Base-by-base conservation (phyloP, 2,888 invertebrate genomes). In the Athalia circularis region DNA sequence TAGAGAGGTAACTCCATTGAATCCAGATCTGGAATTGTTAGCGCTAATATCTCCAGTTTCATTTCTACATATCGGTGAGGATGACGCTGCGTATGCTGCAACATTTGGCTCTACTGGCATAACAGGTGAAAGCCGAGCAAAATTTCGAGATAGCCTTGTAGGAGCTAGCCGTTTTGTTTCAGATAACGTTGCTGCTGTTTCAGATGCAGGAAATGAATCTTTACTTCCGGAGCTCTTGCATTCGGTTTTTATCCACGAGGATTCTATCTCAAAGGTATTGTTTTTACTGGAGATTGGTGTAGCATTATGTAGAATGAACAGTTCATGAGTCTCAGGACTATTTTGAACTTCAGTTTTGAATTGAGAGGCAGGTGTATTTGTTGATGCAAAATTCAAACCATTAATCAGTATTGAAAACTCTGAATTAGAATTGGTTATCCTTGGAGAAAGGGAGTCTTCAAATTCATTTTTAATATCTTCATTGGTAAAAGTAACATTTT, bases 381-480 rank as follows among this genome's bases (percentile, higher is more conserved):
- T 83, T 43, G 86, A 83, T 62, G 67, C 48, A 13, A 87, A 83
- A 77, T 84, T 87, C n/a, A 88, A 82, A 68, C 87, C 82, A 75
- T 87, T 83, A 6, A 88, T 81, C 6, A 88, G 29, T 48, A 84
- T 77, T 4, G 88, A 89, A 76, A 88, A 87, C 9, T 88, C 83
- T 0, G 82, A 83, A 48, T 72, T 65, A 5, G 11, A 13, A 11
- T 79, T 75, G 9, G 29, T 15, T 72, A 8, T 59, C 6, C 79
- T 59, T 9, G 84, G 81, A 8, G 85, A 85, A 8, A 85, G 52
- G 3, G 85, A 85, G 78, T 87, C 85, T n/a, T 83, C 82, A 59
- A 83, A 83, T 47, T 83, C 77, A 3, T 74, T 65, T 8, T 57
- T 6, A 9, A 80, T 78, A 52, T 80, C 75, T 57, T 77, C 54